phyloP scores from a whole-genome alignment of 2,797 vertebrate species.

The Acanthopagrus latus region DNA sequence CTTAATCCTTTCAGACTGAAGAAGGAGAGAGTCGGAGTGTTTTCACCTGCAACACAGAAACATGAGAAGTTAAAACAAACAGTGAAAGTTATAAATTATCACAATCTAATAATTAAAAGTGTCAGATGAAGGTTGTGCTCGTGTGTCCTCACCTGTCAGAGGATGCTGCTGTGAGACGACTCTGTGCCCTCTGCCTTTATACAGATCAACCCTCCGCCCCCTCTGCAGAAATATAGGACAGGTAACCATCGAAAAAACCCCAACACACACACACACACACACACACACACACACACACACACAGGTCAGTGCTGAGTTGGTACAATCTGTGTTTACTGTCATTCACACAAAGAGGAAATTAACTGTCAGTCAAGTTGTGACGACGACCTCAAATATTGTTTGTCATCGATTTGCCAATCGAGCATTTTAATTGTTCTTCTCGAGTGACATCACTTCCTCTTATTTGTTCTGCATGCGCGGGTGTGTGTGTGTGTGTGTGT shows the following conservation, averaged over 20 bases:
- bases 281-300: slow-evolving; percentile 25
- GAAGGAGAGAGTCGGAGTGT: not conserved
- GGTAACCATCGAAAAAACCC: slow-evolving; percentile 70
- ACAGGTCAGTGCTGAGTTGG: slow-evolving; percentile 50
- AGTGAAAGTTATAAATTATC: too few species aligned
- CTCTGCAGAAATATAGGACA: slow-evolving; percentile 69
- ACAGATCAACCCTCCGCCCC: slow-evolving; percentile 64
- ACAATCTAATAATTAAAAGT: too few species aligned
- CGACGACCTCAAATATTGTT: not conserved
- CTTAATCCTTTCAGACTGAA: slow-evolving; percentile 3
- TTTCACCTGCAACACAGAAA: slow-evolving; percentile 47
- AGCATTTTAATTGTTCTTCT: slow-evolving; percentile 11
- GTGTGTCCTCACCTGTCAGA: slow-evolving; percentile 54
- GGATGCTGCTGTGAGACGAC: slow-evolving; percentile 50
- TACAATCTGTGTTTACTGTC: slow-evolving; percentile 62
- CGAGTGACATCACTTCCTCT: slow-evolving; percentile 40
- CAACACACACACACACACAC: slow-evolving; percentile 33
- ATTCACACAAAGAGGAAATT: slow-evolving; percentile 66
- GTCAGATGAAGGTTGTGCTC: not conserved
- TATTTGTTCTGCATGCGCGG: not conserved
- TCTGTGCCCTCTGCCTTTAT: slow-evolving; percentile 55
- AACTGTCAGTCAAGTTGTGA: slow-evolving; percentile 39
- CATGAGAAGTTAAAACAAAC: not conserved
- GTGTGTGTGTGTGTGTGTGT: slow-evolving; percentile 2
- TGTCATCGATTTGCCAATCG: slow-evolving; percentile 4